Conservation (phyloP, 1,140 invertebrate species). For the Drosophila chauvacae region DNA sequence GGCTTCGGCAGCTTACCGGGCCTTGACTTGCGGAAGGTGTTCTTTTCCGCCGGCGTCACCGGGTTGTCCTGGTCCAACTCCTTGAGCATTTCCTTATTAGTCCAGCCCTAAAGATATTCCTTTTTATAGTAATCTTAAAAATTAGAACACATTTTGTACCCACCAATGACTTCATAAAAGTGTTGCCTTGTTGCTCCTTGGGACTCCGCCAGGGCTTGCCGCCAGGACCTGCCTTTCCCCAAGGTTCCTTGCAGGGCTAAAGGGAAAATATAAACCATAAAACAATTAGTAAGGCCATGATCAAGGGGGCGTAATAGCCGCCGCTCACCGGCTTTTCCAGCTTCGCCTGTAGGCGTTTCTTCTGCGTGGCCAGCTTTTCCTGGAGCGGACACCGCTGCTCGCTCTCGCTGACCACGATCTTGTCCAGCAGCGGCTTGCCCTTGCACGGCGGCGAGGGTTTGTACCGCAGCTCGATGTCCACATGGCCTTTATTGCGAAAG, state of each 20-base stretch:
- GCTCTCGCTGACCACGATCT: slow-evolving; percentile 78
- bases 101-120: slow-evolving; percentile 66
- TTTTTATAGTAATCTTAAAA: no score
- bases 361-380: slow-evolving; percentile 59
- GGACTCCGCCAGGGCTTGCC: slow-evolving; percentile 87
- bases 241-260: slow-evolving; percentile 76
- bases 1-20: slow-evolving; percentile 54
- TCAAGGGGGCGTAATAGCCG: slow-evolving; percentile 37
- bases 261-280: neutral
- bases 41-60: slow-evolving; percentile 74
- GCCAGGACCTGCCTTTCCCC: slow-evolving; percentile 87
- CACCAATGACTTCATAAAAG: slow-evolving; percentile 88
- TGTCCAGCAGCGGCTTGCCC: slow-evolving; percentile 84
- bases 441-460: slow-evolving; percentile 82
- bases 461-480: slow-evolving; percentile 85
- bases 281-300: slow-evolving; percentile 32
- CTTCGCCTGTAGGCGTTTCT: slow-evolving; percentile 72
- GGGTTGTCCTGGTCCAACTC: slow-evolving; percentile 84
- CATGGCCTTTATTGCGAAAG: slow-evolving; percentile 85
- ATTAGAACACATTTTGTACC: slow-evolving; percentile 27
- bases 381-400: slow-evolving; percentile 64
- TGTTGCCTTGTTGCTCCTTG: slow-evolving; percentile 85
- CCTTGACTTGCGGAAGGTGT: slow-evolving; percentile 71
- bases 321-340: slow-evolving; percentile 82
- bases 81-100: slow-evolving; percentile 81